Evolutionary conservation across 2,888 invertebrate genomes (phyloP), one percentile per base, ranked within the genome.

Genomic region (Rhaphigaster nebulosa): DNA sequence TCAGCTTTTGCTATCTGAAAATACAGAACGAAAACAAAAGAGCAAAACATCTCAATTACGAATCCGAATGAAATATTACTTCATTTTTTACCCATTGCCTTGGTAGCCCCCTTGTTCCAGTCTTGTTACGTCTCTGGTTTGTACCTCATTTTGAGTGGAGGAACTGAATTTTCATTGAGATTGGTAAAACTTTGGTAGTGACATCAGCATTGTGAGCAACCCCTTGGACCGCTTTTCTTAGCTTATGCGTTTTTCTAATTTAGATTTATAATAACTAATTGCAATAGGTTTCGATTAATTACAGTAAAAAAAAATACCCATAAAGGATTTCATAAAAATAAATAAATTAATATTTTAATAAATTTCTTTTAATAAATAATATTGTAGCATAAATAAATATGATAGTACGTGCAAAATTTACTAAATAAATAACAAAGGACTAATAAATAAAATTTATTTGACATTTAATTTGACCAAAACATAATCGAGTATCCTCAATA

Each of bases 401-500:
- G 65, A 29, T 70, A n/a, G 12, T n/a, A 70, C 20, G 70, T 70
- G 70, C 70, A 70, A 34, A 70, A 34, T 70, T 34, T 34, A 34
- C 20, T 84, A 45, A 84, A 84, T 84, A 84, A 45, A 84, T 84
- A 84, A 45, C 26, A 45, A 45, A 45, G 0, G n/a, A 45, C n/a
- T 12, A 45, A 84, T 84, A 84, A 84, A 84, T 84, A 84, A 41
- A 84, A 84, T 45, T 41, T 45, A 84, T 45, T 41, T 45, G n/a
- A 45, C n/a, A 45, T n/a, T 80, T 23, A 41, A 80, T 80, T 12
- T 38, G 41, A 80, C 23, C 38, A 41, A 80, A 41, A 80, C 12
- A 38, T 80, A 23, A 34, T 84, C 13, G 3, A n/a, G 41, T 45
- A 45, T 45, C 84, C n/a, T 45, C 45, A n/a, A 84, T 45, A 84